phyloP scores from a whole-genome alignment of 2,797 vertebrate species.

The Sebastes trivittatus region DNA sequence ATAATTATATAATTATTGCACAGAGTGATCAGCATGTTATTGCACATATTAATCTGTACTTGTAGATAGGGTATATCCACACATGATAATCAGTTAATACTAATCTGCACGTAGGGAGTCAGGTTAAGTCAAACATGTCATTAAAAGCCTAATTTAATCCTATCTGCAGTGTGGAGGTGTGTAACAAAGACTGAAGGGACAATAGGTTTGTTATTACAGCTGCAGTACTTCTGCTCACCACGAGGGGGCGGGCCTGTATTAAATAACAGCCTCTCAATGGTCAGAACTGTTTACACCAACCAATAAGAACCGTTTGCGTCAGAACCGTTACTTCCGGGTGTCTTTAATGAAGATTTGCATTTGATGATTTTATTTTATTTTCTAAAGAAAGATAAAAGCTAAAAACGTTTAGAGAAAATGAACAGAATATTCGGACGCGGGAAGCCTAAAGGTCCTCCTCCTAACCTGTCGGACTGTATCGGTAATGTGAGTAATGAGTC shows the following conservation, averaged over 20 bases:
- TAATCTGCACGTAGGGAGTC: background rate
- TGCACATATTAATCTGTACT: background rate
- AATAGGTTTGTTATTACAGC: constrained; percentile 39
- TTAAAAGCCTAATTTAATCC: background rate
- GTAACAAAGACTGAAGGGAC: constrained; percentile 27
- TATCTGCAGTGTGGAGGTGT: background rate
- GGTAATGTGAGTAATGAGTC: constrained; percentile 87
- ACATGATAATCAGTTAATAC: background rate
- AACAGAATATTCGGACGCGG: constrained; percentile 94
- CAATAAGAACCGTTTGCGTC: constrained; percentile 52
- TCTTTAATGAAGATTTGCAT: constrained; percentile 28
- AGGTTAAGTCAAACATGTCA: background rate
- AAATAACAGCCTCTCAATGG: constrained; percentile 52
- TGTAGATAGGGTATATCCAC: background rate
- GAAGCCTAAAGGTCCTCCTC: constrained; percentile 90
- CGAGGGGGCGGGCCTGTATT: background rate
- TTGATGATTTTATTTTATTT: constrained; percentile 38
- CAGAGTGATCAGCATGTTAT: too few species aligned
- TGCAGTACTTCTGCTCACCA: constrained; percentile 22
- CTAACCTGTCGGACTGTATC: constrained; percentile 95
- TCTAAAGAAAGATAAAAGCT: background rate
- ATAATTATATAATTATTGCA: too few species aligned
- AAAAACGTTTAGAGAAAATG: constrained; percentile 77
- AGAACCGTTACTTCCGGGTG: constrained; percentile 72
- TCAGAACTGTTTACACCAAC: constrained; percentile 15